Percentiles rank a stretch among this genome's conserved stretches.
phyloP scores from a whole-genome alignment of 1,140 invertebrate genomes.

The Ips nitidus region DNA sequence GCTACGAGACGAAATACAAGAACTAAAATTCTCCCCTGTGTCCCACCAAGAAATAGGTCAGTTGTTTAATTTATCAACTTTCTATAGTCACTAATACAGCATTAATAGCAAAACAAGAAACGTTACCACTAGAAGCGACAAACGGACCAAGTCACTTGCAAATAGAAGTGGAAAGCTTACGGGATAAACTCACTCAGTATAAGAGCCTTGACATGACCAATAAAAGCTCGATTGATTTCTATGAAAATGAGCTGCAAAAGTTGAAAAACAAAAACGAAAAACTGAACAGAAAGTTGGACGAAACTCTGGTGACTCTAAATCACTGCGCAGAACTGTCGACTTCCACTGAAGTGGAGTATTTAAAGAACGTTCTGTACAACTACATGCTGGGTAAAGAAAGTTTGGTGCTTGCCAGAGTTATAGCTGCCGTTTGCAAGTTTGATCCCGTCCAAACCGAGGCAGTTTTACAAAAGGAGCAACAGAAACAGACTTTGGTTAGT shows the following conservation, averaged over 20 bases:
- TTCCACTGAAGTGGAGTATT: constrained; percentile 84
- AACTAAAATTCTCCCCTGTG: constrained; percentile 46
- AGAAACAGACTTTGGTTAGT: constrained; percentile 75
- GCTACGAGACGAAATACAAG: constrained; percentile 47
- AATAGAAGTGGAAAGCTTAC: constrained; percentile 42
- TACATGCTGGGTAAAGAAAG: constrained; percentile 79
- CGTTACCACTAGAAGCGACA: not conserved
- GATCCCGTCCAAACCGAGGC: constrained; percentile 80
- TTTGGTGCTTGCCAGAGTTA: constrained; percentile 82
- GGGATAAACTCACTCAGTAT: constrained; percentile 46
- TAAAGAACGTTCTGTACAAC: constrained; percentile 82
- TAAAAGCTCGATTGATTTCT: constrained; percentile 49
- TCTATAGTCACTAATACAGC: too few species aligned
- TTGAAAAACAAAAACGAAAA: constrained; percentile 63
- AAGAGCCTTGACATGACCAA: constrained; percentile 48
- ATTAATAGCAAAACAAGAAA: constrained; percentile 1
- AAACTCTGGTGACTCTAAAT: constrained; percentile 63
- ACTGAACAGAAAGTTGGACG: constrained; percentile 63
- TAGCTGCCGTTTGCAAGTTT: constrained; percentile 88
- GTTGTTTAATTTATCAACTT: not conserved
- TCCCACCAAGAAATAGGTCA: constrained; percentile 30
- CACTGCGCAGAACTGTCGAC: constrained; percentile 59
- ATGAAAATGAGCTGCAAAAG: constrained; percentile 49
- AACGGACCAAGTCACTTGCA: constrained; percentile 8
- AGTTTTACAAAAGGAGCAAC: constrained; percentile 81